phyloP scores from a whole-genome alignment of 2,113 vertebrate genomes.

The Eulemur rufifrons region DNA sequence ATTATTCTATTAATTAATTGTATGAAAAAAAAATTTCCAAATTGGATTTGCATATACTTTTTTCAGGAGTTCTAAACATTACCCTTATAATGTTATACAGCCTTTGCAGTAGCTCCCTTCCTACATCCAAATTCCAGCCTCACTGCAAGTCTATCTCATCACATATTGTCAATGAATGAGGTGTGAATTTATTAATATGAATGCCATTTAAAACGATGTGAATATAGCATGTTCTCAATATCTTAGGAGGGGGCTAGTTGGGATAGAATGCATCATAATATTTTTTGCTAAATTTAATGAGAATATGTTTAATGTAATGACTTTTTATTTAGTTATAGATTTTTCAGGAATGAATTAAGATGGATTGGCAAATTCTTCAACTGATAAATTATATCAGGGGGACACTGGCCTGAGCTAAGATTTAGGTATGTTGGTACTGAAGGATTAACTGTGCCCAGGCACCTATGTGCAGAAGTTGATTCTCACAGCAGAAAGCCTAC shows the following conservation, averaged over 20 bases:
- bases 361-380: background rate
- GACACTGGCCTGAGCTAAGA: background rate
- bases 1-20: background rate
- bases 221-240: background rate
- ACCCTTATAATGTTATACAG: too few species aligned
- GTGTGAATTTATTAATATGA: background rate
- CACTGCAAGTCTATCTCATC: background rate
- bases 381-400: background rate
- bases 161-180: background rate
- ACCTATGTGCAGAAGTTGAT: background rate
- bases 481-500: background rate
- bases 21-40: background rate
- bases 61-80: background rate
- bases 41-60: background rate
- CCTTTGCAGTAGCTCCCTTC: background rate
- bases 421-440: background rate
- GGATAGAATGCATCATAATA: background rate
- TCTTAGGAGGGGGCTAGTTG: background rate
- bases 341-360: background rate
- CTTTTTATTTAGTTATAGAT: background rate
- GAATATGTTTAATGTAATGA: background rate
- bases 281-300: background rate
- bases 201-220: background rate
- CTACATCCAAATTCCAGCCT: background rate
- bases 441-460: background rate